Evolutionary conservation across 1,140 invertebrate genomes (phyloP), one percentile per base, ranked within the genome.

Genomic region (Kradibia gibbosae): DNA sequence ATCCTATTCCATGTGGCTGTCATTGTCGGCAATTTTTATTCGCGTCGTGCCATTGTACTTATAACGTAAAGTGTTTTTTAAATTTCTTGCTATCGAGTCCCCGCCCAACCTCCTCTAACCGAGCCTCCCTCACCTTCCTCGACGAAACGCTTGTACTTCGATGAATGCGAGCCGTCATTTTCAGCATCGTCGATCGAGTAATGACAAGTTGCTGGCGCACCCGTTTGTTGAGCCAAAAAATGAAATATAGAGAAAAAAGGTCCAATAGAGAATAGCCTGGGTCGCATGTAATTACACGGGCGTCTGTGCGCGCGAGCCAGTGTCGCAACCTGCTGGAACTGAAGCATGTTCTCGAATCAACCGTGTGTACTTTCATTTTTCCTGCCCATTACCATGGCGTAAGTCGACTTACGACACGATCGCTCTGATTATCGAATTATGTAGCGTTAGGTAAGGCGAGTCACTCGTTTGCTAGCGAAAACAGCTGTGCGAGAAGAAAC

Each of bases 401-500:
- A 53, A 70, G 55, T 67, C 60, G 73, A 67, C 73, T 83, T 82
- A 81, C 82, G 73, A 62, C 81, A 85, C 83, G 84, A 86, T 86
- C 82, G 81, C 83, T 65, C 83, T 65, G 85, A 85, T 86, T 84
- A 84, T 84, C 83, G 83, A 85, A 85, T 86, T 86, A 85, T 83
- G 75, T 73, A 62, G 60, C 34, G 36, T 53, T 74, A 72, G 82
- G 71, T 25, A 28, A 60, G 76, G 80, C 71, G 45, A 75, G 81
- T 72, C 57, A 81, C 81, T 42, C 57, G 10, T 53, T 62, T 25
- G n/a, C 34, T 22, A 31, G 70, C 22, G 67, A 22, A 0, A 1
- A 31, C 55, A 62, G 74, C 74, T 60, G 36, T 42, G 22, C 55
- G 20, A 0, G 3, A 8, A n/a, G 36, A 48, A 7, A 31, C 7